These are phyloP conservation scores for Tragelaphus strepsiceros DNA, from an alignment of 2,113 vertebrate species.

Conservation along the genomic window DNA sequence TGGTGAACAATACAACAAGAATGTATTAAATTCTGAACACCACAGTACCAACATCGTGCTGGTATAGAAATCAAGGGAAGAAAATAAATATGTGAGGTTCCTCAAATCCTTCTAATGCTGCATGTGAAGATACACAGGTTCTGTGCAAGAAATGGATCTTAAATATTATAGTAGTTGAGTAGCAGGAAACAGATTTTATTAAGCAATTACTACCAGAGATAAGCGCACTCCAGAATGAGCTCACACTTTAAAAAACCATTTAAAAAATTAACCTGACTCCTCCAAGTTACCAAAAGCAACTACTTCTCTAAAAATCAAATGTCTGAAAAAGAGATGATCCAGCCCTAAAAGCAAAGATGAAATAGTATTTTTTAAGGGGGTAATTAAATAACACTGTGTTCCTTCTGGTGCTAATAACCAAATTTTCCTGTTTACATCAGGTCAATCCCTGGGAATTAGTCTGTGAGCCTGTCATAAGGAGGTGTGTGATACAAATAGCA, in stretches of 20 bases:
- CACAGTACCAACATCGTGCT: not conserved
- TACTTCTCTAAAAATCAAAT: slow-evolving; percentile 38
- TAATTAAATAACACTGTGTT: slow-evolving; percentile 26
- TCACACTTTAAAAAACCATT: slow-evolving; percentile 18
- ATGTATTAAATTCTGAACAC: not conserved
- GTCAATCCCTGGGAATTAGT: not conserved
- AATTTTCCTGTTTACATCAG: not conserved
- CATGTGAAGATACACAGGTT: not conserved
- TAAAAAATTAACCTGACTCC: slow-evolving; percentile 38
- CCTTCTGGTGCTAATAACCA: not conserved
- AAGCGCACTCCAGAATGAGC: not conserved
- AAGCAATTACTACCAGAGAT: slow-evolving; percentile 14
- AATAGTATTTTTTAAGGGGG: not conserved
- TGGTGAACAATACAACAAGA: not conserved
- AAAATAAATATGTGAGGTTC: not conserved
- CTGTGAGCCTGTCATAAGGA: not conserved
- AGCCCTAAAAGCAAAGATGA: slow-evolving; percentile 27
- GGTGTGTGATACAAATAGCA: not conserved
- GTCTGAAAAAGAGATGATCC: not conserved
- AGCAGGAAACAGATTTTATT: not conserved
- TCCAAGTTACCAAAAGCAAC: slow-evolving; percentile 38
- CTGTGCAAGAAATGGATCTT: not conserved
- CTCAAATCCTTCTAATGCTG: not conserved
- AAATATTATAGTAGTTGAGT: not conserved
- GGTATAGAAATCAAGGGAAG: not conserved